Base-by-base conservation (phyloP, 1,140 invertebrate genomes). In the Kradibia gibbosae region DNA sequence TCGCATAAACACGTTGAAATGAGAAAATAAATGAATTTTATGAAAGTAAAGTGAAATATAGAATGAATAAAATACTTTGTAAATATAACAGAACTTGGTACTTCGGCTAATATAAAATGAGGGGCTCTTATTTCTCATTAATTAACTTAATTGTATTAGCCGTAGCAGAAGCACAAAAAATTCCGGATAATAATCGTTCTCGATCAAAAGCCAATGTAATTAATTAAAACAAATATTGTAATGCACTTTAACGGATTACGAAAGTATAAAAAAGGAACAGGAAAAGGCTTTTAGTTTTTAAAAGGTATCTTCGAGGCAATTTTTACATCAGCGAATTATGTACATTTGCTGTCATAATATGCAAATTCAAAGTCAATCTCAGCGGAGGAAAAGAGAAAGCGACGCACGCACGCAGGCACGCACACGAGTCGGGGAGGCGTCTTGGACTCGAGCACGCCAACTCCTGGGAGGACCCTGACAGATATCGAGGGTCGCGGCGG, bases 361-460 rank as follows among this genome's bases (percentile, higher is more conserved):
- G 78, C 71, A 80, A 80, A 80, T 74, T 11, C 70, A 72, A 45
- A 80, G 67, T 80, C 78, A 80, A 71, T 79, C 50, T 72, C 67
- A 15, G 39, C 62, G 55, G 13, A 45, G 39, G n/a, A 62, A 77
- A 65, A 62, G 39, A 80, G 70, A 60, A 42, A 80, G 78, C 53
- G 25, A 31, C 31, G 53, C 15, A 53, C 22, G 48, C 48, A 57
- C 31, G 15, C 31, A 65, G 28, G 28, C 10, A 3, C 22, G 22
- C n/a, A n/a, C n/a, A n/a, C n/a, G n/a, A n/a, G n/a, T n/a, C n/a
- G n/a, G n/a, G n/a, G n/a, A n/a, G n/a, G 57, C 15, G 28, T 42
- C 65, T 60, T 5, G 15, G 34, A 67, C 11, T n/a, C 1, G 13
- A 7, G 15, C 20, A 39, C 28, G 1, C 22, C 28, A 4, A 22